Conservation (phyloP, 2,113 vertebrate genomes). For the Prochilodus magdalenae region DNA sequence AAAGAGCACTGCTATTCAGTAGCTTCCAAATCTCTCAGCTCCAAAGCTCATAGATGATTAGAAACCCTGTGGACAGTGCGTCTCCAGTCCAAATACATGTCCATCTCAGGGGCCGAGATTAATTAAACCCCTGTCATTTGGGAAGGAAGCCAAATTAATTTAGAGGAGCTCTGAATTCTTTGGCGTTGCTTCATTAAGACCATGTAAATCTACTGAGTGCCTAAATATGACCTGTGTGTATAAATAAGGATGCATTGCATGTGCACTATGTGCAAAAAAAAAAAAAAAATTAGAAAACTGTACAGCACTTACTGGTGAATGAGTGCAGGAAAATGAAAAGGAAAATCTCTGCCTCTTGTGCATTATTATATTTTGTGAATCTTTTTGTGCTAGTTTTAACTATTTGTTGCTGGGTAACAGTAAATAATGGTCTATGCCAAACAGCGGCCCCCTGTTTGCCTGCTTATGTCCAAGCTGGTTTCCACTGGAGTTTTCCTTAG, state of each 20-base stretch:
- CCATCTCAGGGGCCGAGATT: conserved; percentile 50
- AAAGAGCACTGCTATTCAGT: conserved; percentile 43
- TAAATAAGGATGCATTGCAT: conserved; percentile 2
- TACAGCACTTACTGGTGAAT: no score
- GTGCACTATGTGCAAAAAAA: no score
- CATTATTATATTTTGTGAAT: no score
- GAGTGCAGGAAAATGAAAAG: no score
- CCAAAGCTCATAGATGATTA: conserved; percentile 38
- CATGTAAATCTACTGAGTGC: conserved; percentile 36
- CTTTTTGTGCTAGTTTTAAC: no score
- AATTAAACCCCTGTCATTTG: conserved; percentile 50
- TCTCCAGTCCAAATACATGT: conserved; percentile 53
- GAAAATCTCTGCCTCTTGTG: no score
- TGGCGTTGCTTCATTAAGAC: conserved; percentile 45
- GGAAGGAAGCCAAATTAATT: conserved; percentile 55
- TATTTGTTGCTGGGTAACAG: no score
- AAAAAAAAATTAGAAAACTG: no score
- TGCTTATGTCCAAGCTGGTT: no score
- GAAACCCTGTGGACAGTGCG: conserved; percentile 34
- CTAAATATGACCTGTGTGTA: conserved; percentile 28
- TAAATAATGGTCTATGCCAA: no score
- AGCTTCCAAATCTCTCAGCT: conserved; percentile 46
- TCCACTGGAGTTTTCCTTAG: no score
- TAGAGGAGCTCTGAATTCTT: conserved; percentile 45
- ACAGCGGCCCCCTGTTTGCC: no score